Evolutionary conservation across 1,140 invertebrate genomes (phyloP), one percentile per base, ranked within the genome.

Genomic region (Aricia agestis): DNA sequence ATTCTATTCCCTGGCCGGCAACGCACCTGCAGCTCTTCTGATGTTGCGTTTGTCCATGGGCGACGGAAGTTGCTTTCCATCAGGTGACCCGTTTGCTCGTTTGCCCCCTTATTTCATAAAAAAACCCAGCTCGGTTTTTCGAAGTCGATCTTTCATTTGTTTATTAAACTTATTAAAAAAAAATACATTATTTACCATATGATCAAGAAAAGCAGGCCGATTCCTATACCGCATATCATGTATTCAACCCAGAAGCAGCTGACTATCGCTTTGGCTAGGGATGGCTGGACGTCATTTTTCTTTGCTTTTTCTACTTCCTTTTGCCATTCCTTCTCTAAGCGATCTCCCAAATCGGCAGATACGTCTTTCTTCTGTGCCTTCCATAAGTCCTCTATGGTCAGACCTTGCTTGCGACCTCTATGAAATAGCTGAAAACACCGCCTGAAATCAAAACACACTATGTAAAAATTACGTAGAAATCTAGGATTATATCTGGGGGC

Each of bases 371-470:
- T 86, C 3, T 94, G 83, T 13, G 94, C 92, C 75, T 93, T 86
- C 82, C 92, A 94, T n/a, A 95, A 78, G 77, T 95, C 94, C 1
- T 90, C 81, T 41, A 93, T 81, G 67, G 93, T 92, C n/a, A 95
- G 77, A 65, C 94, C 93, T 36, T 88, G 79, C 79, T 92, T 93
- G 71, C 84, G 88, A 9, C 88, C 86, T 71, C 79, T 77, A 42
- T 73, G 75, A 63, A 90, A 90, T 67, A 90, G 68, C 18, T 67
- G 74, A 41, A 89, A 86, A 69, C 88, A 87, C 81, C 83, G 87
- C 81, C 88, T 90, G 72, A 59, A 78, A 84, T 68, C 71, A 74
- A 11, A 36, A 36, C 36, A 32, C 6, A 32, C 32, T n/a, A n/a
- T n/a, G n/a, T n/a, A n/a, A 32, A 32, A 32, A 3, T 32, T 32